These are phyloP conservation scores for Plebejus anna DNA, from an alignment of 2,888 invertebrate genomes.

Conservation along the genomic window DNA sequence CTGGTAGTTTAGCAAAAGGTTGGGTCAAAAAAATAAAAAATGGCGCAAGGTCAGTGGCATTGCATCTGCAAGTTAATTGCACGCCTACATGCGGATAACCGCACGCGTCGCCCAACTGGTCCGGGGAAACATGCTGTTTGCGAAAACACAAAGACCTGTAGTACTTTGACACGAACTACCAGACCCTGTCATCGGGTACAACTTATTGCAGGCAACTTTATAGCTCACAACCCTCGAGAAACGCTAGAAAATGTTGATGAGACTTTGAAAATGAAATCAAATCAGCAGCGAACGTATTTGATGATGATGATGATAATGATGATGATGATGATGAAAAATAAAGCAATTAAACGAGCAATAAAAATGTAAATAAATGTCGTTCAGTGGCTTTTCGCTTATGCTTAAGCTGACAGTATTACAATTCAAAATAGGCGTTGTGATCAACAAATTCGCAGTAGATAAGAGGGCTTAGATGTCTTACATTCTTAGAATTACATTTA, in stretches of 20 bases:
- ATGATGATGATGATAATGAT: not conserved
- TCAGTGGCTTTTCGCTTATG: not conserved
- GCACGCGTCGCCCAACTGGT: slow-evolving; percentile 48
- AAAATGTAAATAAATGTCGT: not conserved
- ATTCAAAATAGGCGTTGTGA: not conserved
- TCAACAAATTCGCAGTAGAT: not conserved
- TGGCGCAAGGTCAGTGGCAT: slow-evolving; percentile 47
- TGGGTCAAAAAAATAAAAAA: slow-evolving; percentile 30
- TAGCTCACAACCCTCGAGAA: not conserved
- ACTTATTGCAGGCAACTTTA: not conserved
- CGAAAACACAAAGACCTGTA: slow-evolving; percentile 40
- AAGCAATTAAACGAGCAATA: not conserved
- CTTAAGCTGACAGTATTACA: not conserved
- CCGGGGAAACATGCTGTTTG: slow-evolving; percentile 45
- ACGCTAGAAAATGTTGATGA: not conserved
- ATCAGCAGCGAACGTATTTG: not conserved
- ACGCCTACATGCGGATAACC: slow-evolving; percentile 41
- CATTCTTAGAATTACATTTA: not conserved
- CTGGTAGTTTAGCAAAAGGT: slow-evolving; percentile 4
- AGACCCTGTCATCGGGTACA: not conserved
- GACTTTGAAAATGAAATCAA: not conserved
- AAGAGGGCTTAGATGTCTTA: not conserved
- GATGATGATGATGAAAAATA: not conserved
- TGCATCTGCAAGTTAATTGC: slow-evolving; percentile 48
- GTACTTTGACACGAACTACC: slow-evolving; percentile 39